phyloP scores from a whole-genome alignment of 37 sponge, comb jelly and placozoan species.

The Amphimedon queenslandica region DNA sequence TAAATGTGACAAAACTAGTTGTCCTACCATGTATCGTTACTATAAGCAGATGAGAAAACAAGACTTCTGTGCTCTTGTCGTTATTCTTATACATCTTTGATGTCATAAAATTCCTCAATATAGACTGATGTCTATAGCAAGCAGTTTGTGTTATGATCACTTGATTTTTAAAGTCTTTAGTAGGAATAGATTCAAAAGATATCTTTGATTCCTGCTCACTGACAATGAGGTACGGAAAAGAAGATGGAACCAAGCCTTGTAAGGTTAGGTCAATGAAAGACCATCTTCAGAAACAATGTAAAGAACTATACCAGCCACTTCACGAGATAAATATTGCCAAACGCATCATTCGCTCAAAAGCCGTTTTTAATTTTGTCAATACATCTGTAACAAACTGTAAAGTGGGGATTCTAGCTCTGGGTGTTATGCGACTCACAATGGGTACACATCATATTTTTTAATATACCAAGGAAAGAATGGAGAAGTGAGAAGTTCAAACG shows the following conservation, averaged over 20 bases:
- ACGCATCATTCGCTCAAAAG: too few relatives aligned
- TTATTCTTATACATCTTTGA: background rate
- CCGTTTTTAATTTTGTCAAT: conserved; percentile 3
- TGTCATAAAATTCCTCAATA: background rate
- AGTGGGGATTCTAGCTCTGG: conserved; percentile 51
- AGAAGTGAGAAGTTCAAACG: background rate
- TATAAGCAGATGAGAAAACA: background rate
- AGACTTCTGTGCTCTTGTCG: background rate
- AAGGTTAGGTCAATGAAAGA: too few relatives aligned
- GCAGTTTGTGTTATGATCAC: background rate
- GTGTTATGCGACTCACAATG: conserved; percentile 1
- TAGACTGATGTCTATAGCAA: background rate
- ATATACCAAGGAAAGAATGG: conserved; percentile 33
- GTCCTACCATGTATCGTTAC: background rate
- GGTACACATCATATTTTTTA: conserved; percentile 26
- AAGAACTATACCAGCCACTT: too few relatives aligned
- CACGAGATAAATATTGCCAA: too few relatives aligned
- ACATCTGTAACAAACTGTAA: conserved; percentile 42
- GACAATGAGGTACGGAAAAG: background rate
- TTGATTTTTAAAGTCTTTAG: background rate
- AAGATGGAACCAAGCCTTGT: background rate
- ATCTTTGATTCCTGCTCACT: background rate
- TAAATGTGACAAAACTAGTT: background rate
- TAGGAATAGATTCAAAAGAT: background rate
- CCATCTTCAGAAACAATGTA: too few relatives aligned